Evolutionary conservation across 2,113 vertebrate species (phyloP).

Genomic region (Chionis minor): DNA sequence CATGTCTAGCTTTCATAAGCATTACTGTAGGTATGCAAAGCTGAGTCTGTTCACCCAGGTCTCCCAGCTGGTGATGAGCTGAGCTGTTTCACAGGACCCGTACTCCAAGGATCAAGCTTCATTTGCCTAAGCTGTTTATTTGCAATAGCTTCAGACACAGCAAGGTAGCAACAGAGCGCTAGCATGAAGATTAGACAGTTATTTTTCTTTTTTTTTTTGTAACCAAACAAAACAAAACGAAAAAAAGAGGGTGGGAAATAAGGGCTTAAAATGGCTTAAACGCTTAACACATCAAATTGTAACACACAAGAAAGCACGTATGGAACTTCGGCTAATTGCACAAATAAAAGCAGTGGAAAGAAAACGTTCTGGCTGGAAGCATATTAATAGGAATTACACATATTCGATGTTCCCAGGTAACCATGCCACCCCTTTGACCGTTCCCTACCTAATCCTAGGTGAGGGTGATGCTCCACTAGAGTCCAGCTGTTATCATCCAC

Average conservation of each 20-base stretch:
- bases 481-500: conserved; percentile 98
- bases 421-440: conserved; percentile 22
- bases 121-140: conserved; percentile 32
- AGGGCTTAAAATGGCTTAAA: neutral
- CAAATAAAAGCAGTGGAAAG: conserved; percentile 31
- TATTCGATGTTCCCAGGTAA: conserved; percentile 9
- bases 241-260: neutral
- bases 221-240: neutral
- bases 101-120: conserved; percentile 44
- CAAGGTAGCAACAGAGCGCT: neutral
- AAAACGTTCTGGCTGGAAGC: neutral
- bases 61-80: conserved; percentile 50
- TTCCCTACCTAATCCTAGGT: conserved; percentile 91
- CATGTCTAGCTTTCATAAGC: conserved; percentile 29
- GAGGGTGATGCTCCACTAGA: conserved; percentile 94
- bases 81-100: conserved; percentile 11
- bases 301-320: conserved; percentile 26
- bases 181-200: neutral
- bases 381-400: neutral
- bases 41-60: neutral
- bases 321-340: neutral
- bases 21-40: neutral
- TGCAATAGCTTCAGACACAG: conserved; percentile 5
- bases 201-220: neutral
- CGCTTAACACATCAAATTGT: neutral